These are phyloP conservation scores for Phortica magna DNA, from an alignment of 2,888 invertebrate species.

Conservation along the genomic window DNA sequence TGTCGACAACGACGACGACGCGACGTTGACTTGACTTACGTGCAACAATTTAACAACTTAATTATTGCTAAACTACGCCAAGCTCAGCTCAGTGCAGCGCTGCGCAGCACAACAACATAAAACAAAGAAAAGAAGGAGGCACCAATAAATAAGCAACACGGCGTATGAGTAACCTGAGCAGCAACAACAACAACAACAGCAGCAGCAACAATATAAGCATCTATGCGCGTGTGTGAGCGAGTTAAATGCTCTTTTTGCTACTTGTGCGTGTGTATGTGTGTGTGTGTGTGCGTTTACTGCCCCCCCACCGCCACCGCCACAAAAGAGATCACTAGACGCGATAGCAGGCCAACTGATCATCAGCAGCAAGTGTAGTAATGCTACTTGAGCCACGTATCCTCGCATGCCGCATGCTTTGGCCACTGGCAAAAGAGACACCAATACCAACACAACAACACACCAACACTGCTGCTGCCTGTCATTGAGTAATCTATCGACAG, in stretches of 20 bases:
- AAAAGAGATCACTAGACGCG: conserved; percentile 65
- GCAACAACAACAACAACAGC: not conserved
- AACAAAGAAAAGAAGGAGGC: conserved; percentile 32
- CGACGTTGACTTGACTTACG: conserved; percentile 66
- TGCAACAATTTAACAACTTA: conserved; percentile 75
- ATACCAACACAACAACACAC: not conserved
- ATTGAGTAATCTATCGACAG: conserved; percentile 76
- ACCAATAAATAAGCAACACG: conserved; percentile 66
- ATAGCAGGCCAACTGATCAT: conserved; percentile 57
- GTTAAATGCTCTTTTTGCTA: not conserved
- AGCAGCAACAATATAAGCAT: not conserved
- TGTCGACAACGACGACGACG: not conserved
- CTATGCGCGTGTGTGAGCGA: not conserved
- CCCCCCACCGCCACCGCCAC: conserved; percentile 1
- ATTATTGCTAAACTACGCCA: conserved; percentile 74
- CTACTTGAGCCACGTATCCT: conserved; percentile 44
- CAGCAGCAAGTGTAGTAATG: conserved; percentile 43
- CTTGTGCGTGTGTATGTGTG: not conserved
- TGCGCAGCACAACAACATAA: too few relatives aligned
- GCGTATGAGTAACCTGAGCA: conserved; percentile 67
- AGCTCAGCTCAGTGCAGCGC: too few relatives aligned
- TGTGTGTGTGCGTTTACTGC: not conserved
- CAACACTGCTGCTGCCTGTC: conserved; percentile 49
- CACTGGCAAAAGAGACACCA: not conserved
- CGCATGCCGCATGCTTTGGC: not conserved